A percentile compares a stretch with the other conserved stretches of the same genome.
phyloP scores from a whole-genome alignment of 1,140 invertebrate species.

The Monochamus saltuarius region DNA sequence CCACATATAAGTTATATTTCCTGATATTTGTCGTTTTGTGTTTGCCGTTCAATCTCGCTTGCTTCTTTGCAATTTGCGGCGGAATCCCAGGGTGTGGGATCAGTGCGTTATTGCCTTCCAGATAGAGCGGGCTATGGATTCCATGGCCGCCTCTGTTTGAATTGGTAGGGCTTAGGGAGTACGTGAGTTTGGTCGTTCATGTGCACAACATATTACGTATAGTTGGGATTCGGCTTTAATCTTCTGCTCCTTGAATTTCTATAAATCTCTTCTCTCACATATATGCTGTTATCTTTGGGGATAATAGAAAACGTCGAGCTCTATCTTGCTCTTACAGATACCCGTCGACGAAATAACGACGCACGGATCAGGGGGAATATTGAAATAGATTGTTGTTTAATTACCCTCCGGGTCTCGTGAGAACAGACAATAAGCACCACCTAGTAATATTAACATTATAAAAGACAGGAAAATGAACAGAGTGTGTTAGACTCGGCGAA shows the following conservation, averaged over 20 bases:
- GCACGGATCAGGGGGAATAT: too few species aligned
- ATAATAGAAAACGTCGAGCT: conserved; percentile 5
- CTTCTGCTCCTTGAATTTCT: conserved; percentile 12
- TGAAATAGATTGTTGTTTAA: too few species aligned
- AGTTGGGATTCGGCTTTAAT: conserved; percentile 14
- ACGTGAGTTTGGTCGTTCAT: conserved; percentile 10
- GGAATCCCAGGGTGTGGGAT: conserved; percentile 10
- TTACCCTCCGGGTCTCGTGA: too few species aligned
- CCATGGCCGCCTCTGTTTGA: conserved; percentile 7
- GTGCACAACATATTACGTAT: conserved; percentile 8
- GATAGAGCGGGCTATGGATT: conserved; percentile 14
- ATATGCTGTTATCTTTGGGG: conserved; percentile 8
- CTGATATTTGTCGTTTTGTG: conserved; percentile 12
- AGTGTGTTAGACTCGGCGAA: too few species aligned
- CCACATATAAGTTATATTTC: conserved; percentile 17
- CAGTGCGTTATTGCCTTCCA: conserved; percentile 16
- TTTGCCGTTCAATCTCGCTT: conserved; percentile 13
- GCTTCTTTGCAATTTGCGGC: conserved; percentile 12
- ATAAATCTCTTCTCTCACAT: conserved; percentile 17
- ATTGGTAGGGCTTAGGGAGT: conserved; percentile 8
- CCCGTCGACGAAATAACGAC: too few species aligned
- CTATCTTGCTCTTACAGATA: not conserved
- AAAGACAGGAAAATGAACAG: too few species aligned
- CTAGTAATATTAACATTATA: too few species aligned
- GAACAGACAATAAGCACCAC: too few species aligned